phyloP scores from a whole-genome alignment of 2,797 vertebrate species.

The Danio kyathit region DNA sequence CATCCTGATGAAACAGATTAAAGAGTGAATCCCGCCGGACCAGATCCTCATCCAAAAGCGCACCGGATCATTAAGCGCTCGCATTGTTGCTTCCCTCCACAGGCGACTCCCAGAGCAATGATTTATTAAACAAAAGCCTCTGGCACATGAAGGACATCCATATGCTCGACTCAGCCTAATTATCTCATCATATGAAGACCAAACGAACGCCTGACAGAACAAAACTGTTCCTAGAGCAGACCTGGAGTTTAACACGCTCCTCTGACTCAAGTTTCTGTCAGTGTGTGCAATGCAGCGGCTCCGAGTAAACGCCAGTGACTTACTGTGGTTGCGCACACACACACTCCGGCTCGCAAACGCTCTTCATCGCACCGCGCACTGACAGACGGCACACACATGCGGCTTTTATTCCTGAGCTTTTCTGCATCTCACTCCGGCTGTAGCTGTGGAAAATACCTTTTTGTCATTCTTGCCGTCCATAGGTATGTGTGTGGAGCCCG shows the following conservation, averaged over 20 bases:
- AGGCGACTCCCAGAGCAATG: neutral
- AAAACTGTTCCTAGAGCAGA: slow-evolving; percentile 74
- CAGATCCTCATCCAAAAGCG: neutral
- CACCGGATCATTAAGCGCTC: slow-evolving; percentile 14
- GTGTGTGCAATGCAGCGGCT: neutral
- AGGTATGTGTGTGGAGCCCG: slow-evolving; percentile 89
- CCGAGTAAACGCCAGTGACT: slow-evolving; percentile 6
- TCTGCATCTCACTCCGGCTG: slow-evolving; percentile 59
- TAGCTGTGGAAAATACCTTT: slow-evolving; percentile 87
- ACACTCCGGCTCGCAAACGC: slow-evolving; percentile 5
- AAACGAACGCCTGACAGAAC: slow-evolving; percentile 62
- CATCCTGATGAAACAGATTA: slow-evolving; percentile 10
- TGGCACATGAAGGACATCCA: slow-evolving; percentile 52
- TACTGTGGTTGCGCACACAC: slow-evolving; percentile 30
- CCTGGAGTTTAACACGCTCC: slow-evolving; percentile 50
- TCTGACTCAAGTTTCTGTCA: slow-evolving; percentile 22
- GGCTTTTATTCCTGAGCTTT: slow-evolving; percentile 6
- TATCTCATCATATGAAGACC: slow-evolving; percentile 70
- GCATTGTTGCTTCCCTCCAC: slow-evolving; percentile 18
- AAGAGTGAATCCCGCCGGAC: slow-evolving; percentile 5
- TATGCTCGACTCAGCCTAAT: slow-evolving; percentile 68
- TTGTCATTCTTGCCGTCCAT: slow-evolving; percentile 95
- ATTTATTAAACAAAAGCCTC: slow-evolving; percentile 47
- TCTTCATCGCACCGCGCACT: slow-evolving; percentile 35
- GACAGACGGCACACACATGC: slow-evolving; percentile 29